Evolutionary conservation across 2,888 invertebrate genomes (phyloP).

Genomic region (Cistogaster globosa): DNA sequence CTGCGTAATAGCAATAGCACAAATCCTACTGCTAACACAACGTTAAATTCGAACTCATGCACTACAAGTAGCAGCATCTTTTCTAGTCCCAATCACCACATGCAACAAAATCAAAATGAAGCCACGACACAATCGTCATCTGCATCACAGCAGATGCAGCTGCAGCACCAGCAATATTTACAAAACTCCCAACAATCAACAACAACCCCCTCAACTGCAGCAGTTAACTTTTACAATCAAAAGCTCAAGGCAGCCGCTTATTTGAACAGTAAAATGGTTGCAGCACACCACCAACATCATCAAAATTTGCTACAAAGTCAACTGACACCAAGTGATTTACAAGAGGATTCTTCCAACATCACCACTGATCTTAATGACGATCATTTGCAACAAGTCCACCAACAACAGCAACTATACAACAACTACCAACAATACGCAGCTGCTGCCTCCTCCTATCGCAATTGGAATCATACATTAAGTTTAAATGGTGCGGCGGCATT

Average conservation of each 20-base stretch:
- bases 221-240: slow-evolving; percentile 68
- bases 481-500: slow-evolving; percentile 80
- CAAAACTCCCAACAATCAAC: slow-evolving; percentile 74
- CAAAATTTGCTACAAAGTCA: slow-evolving; percentile 77
- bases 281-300: slow-evolving; percentile 71
- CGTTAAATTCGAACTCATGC: slow-evolving; percentile 72
- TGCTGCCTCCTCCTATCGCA: slow-evolving; percentile 78
- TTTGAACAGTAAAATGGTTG: slow-evolving; percentile 68
- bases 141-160: slow-evolving; percentile 65
- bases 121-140: slow-evolving; percentile 46
- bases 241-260: slow-evolving; percentile 67
- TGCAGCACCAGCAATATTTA: slow-evolving; percentile 76
- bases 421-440: slow-evolving; percentile 81
- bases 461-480: slow-evolving; percentile 80
- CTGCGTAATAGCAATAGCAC: slow-evolving; percentile 77
- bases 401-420: slow-evolving; percentile 78
- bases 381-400: slow-evolving; percentile 76
- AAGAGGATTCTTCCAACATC: slow-evolving; percentile 80
- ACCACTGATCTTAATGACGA: slow-evolving; percentile 80
- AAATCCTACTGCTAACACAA: slow-evolving; percentile 63
- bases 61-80: slow-evolving; percentile 75
- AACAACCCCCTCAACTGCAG: slow-evolving; percentile 64
- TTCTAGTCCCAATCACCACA: slow-evolving; percentile 70
- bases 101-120: slow-evolving; percentile 58
- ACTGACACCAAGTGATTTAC: slow-evolving; percentile 74